Evolutionary conservation across 2,888 invertebrate species (phyloP), one percentile per base, ranked within the genome.

Genomic region (Neoaliturus tenellus): DNA sequence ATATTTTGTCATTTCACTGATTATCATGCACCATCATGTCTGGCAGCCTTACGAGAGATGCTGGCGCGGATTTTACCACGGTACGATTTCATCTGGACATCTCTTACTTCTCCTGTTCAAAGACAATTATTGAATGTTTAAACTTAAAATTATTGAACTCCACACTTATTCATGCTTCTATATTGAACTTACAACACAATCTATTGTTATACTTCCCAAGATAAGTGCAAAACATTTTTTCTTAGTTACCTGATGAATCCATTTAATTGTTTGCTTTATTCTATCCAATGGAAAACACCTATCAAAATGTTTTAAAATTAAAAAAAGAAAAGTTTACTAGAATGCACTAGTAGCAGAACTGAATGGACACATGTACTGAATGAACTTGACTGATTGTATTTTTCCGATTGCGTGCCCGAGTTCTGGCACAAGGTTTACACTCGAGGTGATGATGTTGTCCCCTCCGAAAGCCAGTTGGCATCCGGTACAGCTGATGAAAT

Each of bases 101-200:
- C 62, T 62, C 62, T 62, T 10, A 62, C 62, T 28, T 62, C 62
- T 62, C 62, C 62, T 62, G 62, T 62, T 62, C 12, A 28, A 62
- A 62, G 62, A 28, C 3, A 23, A 55, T 5, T 23, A 20, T 55
- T 55, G 44, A 44, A 44, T 14, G 6, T 35, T 35, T 35, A 4
- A 44, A 44, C 44, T 14, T 14, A 44, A 44, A 12, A n/a, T n/a
- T n/a, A n/a, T 41, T 55, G 20, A 23, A 55, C 20, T 23, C 12
- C 3, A 23, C 44, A 44, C 17, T 44, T 14, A 44, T 14, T 3
- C 44, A 44, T 14, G 44, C 44, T 3, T 44, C 44, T 17, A 2
- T 44, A n/a, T 44, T 44, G 6, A 14, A 14, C 17, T 44, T 14
- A 14, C 44, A 6, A 6, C n/a, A n/a, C n/a, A n/a, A 6, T 44